Conservation (phyloP, 2,797 vertebrate genomes). For the Poecile montanus region DNA sequence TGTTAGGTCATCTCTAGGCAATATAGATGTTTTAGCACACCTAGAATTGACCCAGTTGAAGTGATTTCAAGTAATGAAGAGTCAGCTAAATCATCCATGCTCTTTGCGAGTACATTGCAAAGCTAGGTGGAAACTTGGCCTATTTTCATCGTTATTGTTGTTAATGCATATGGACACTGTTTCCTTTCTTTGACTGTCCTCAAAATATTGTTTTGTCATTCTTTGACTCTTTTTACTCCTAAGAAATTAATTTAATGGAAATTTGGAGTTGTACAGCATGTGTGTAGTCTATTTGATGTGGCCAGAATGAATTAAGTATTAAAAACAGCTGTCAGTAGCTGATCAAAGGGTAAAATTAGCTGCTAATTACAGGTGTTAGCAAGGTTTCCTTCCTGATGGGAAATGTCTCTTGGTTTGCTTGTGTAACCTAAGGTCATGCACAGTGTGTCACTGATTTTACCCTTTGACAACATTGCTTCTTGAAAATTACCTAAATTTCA, state of each 20-base stretch:
- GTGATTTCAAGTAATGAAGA: background rate
- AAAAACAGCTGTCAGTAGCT: background rate
- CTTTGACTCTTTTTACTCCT: background rate
- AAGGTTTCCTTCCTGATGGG: background rate
- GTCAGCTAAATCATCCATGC: background rate
- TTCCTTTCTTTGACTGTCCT: background rate
- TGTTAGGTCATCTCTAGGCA: background rate
- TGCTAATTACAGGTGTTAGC: background rate
- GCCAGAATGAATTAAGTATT: background rate
- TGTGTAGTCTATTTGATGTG: background rate
- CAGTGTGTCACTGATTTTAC: background rate
- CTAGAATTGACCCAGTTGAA: background rate
- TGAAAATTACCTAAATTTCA: constrained; percentile 1
- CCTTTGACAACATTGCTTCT: background rate
- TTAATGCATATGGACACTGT: background rate
- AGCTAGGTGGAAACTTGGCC: background rate
- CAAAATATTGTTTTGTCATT: background rate
- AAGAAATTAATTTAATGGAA: background rate
- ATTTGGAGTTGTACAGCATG: background rate
- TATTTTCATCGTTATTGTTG: background rate
- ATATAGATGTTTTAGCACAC: background rate
- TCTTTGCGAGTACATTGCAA: background rate
- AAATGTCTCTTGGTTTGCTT: background rate
- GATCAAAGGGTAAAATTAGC: too few relatives aligned
- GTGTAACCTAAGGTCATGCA: background rate